Base-by-base conservation (phyloP, 2,888 invertebrate species). In the Oegoconia quadripuncta region DNA sequence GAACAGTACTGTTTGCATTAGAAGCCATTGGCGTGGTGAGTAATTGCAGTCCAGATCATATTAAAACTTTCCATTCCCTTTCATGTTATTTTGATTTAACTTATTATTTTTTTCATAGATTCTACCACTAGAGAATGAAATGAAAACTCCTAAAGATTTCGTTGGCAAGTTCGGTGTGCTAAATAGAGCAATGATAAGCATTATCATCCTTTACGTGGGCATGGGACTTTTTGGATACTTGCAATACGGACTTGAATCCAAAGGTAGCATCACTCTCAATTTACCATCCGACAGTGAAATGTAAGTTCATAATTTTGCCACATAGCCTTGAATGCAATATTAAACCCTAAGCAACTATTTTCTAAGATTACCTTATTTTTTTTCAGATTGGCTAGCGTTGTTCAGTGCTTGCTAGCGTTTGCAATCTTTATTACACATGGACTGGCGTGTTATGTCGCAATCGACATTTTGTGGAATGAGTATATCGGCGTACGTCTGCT, bases 401-500 rank as follows among this genome's bases (percentile, higher is more conserved):
- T 93, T 0, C 93, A 94, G 65, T 86, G 92, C 11, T 90, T 94
- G 59, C 73, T 95, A 32, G 93, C 95, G 0, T 78, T 93, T 47
- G 92, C 95, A 0, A 97, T 99, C 52, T 97, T 93, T 79, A 92
- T 98, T 37, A 95, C 97, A 0, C 98, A 98, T 72, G 95, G 95
- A 0, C 87, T 99, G 22, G 97, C 98, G 61, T 95, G 97, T 75
- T 99, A 98, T 77, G 98, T 99, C 1, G 97, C 98, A 5, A 93
- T 98, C 55, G 95, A 96, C 61, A 96, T 99, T 50, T 89, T 95
- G 30, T 97, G 97, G 96, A 96, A 95, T 59, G 91, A 93, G 39
- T 94, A 93, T 68, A 66, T 88, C 42, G 76, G 84, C 18, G 50
- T 52, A 23, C 78, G 94, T 6, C 77, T 93, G 29, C 89, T 90